A percentile compares a stretch with the other conserved stretches of the same genome.
These are phyloP conservation scores for Rhagologus leucostigma DNA, from an alignment of 2,113 vertebrate species.

Conservation along the genomic window DNA sequence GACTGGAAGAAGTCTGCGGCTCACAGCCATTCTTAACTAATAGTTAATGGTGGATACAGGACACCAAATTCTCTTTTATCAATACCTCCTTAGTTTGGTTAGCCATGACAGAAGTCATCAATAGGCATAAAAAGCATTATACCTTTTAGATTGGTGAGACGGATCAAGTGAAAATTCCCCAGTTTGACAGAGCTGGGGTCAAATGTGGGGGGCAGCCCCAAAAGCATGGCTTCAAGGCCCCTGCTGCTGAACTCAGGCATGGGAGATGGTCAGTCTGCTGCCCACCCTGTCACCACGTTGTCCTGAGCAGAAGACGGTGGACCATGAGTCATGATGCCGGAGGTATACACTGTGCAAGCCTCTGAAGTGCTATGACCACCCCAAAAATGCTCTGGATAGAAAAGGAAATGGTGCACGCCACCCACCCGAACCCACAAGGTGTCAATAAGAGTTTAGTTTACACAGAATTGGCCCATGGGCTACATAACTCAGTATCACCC, in stretches of 20 bases:
- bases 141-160: background rate
- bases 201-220: background rate
- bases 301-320: rapidly evolving
- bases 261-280: background rate
- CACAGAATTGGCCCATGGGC: background rate
- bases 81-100: background rate
- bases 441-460: background rate
- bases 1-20: background rate
- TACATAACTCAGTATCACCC: background rate
- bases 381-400: background rate
- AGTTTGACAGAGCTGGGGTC: background rate
- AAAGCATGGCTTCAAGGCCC: background rate
- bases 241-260: background rate
- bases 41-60: background rate
- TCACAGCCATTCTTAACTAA: background rate
- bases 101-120: background rate
- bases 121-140: background rate
- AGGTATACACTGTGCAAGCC: background rate
- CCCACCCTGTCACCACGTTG: background rate
- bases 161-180: background rate
- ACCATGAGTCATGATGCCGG: background rate
- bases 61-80: background rate
- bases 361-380: background rate
- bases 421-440: rapidly evolving
- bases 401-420: background rate